Evolutionary conservation across 2,113 vertebrate species (phyloP).

Genomic region (Mustelus asterias): DNA sequence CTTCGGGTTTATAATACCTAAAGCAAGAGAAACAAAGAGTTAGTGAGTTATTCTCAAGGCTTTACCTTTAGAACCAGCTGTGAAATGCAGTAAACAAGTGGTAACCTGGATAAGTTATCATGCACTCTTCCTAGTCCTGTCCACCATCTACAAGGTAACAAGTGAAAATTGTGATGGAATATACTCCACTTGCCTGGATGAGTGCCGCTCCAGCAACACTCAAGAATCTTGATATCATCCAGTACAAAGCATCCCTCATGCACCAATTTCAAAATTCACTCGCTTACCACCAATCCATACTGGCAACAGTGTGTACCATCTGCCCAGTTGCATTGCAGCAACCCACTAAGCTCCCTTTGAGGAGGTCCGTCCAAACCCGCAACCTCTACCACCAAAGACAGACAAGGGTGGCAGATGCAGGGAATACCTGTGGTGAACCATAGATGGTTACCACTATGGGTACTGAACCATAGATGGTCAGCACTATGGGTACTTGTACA

Average conservation of each 20-base stretch:
- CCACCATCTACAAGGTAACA: not conserved
- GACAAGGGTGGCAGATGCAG: not conserved
- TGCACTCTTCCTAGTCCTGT: not conserved
- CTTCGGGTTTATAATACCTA: slow-evolving; percentile 96
- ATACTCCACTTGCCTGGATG: not conserved
- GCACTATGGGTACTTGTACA: no score
- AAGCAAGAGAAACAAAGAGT: slow-evolving; percentile 41
- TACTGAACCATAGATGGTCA: no score
- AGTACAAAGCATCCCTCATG: not conserved
- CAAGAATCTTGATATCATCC: not conserved
- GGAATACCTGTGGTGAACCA: no score
- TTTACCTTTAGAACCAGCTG: no score
- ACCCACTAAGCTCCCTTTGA: no score
- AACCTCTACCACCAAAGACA: not conserved
- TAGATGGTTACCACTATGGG: no score
- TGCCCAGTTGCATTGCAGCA: not conserved
- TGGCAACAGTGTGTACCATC: not conserved
- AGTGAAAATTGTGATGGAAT: not conserved
- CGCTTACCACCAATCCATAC: not conserved
- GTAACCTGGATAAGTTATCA: not conserved
- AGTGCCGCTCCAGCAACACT: not conserved
- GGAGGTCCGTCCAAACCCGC: not conserved
- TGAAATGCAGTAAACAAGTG: not conserved
- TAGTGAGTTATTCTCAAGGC: not conserved
- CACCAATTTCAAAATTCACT: not conserved